phyloP scores from a whole-genome alignment of 2,113 vertebrate species.

The zebrafish (Danio rerio) region DNA sequence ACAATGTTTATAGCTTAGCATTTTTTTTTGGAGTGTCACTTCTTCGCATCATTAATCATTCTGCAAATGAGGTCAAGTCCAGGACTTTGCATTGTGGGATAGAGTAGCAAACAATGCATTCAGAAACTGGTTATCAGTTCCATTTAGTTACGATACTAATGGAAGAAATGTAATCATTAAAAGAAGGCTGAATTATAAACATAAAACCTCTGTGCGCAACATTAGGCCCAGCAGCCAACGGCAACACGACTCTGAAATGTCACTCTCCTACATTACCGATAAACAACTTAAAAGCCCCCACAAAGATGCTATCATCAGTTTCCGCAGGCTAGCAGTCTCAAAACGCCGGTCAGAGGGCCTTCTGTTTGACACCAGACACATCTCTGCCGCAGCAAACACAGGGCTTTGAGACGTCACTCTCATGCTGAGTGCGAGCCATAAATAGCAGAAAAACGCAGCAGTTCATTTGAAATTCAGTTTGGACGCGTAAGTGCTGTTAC shows the following conservation, averaged over 20 bases:
- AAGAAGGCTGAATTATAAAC: background rate
- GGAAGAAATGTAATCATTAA: background rate
- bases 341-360: slow-evolving; percentile 29
- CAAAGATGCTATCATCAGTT: background rate
- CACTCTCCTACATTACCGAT: slow-evolving; percentile 16
- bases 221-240: background rate
- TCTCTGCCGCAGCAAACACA: slow-evolving; percentile 51
- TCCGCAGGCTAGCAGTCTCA: slow-evolving; percentile 5
- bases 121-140: background rate
- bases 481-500: slow-evolving; percentile 62
- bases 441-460: slow-evolving; percentile 60
- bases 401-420: slow-evolving; percentile 63
- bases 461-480: slow-evolving; percentile 66
- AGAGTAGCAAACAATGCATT: background rate
- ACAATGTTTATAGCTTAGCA: too few species aligned
- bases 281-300: slow-evolving; percentile 8
- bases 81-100: background rate
- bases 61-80: background rate
- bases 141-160: background rate
- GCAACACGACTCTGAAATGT: background rate
- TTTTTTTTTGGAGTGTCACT: too few species aligned
- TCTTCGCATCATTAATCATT: background rate
- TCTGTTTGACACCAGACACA: slow-evolving; percentile 36
- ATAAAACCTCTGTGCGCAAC: background rate
- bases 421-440: slow-evolving; percentile 59